A percentile compares a stretch with the other conserved stretches of the same genome.
These are phyloP conservation scores for Xenentodon cancila DNA, from an alignment of 2,797 vertebrate genomes.

Conservation along the genomic window DNA sequence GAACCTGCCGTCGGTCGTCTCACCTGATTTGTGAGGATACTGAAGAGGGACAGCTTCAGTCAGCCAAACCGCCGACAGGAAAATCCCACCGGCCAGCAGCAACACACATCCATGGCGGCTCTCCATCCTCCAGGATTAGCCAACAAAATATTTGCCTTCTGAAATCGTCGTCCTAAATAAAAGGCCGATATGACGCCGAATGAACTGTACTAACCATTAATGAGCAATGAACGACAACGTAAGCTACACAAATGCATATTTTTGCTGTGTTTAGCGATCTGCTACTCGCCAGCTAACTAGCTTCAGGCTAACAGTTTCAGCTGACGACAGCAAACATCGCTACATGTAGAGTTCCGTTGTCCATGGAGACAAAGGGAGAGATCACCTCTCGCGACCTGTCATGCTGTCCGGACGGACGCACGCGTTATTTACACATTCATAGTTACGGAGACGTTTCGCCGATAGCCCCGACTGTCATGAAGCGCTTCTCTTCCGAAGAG, in stretches of 20 bases:
- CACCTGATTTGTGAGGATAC: conserved; percentile 73
- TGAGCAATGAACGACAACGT: conserved; percentile 6
- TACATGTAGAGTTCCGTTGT: conserved; percentile 43
- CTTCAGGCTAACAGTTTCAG: conserved; percentile 69
- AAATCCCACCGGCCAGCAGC: conserved; percentile 72
- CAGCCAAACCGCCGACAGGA: conserved; percentile 62
- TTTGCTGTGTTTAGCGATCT: conserved; percentile 47
- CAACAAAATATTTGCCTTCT: conserved; percentile 56
- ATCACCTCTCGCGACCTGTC: conserved; percentile 49
- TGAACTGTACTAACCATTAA: conserved; percentile 56
- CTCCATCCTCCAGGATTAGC: conserved; percentile 76
- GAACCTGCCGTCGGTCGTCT: conserved; percentile 30
- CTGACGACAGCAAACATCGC: conserved; percentile 74
- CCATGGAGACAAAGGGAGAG: conserved; percentile 48
- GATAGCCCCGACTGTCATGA: conserved; percentile 64
- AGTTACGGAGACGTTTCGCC: conserved; percentile 33
- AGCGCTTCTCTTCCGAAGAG: conserved; percentile 74
- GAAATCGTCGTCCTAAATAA: conserved; percentile 52
- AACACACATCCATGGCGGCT: conserved; percentile 73
- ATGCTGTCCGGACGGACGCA: conserved; percentile 32
- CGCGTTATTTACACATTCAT: conserved; percentile 20
- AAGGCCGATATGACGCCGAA: conserved; percentile 4
- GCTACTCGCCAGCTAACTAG: conserved; percentile 69
- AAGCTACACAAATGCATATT: conserved; percentile 45
- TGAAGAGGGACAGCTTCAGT: conserved; percentile 77